Evolutionary conservation across 2,888 invertebrate species (phyloP).

Genomic region (Stenodema calcarata): DNA sequence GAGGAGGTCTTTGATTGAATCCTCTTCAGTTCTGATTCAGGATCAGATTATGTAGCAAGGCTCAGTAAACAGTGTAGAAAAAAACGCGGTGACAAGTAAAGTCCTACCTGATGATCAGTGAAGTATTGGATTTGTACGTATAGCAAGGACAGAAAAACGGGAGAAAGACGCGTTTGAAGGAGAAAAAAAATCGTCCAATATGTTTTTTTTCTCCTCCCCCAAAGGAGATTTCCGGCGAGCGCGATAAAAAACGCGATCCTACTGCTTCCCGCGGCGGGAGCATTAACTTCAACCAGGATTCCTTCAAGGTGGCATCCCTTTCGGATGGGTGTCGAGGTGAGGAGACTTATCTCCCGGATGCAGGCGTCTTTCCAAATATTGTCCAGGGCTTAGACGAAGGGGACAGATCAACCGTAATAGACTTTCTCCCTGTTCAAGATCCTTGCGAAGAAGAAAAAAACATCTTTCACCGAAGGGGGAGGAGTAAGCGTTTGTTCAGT

Average conservation of each 20-base stretch:
- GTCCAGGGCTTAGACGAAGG: slow-evolving; percentile 19
- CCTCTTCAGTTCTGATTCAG: too few species aligned
- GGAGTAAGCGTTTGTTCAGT: neutral
- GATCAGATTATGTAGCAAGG: neutral
- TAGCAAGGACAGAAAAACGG: neutral
- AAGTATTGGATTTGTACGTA: neutral
- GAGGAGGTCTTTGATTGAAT: too few species aligned
- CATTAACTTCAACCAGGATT: neutral
- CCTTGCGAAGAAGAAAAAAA: neutral
- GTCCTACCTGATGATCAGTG: neutral
- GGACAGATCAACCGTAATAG: slow-evolving; percentile 34
- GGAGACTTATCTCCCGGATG: slow-evolving; percentile 17
- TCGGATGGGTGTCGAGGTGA: neutral
- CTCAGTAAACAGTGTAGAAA: neutral
- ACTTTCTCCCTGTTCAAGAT: neutral
- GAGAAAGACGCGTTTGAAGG: neutral
- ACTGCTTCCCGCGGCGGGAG: neutral
- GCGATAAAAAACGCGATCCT: neutral
- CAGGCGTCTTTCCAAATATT: slow-evolving; percentile 28
- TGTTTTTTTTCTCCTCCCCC: neutral
- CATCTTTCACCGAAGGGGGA: neutral
- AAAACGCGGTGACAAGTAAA: neutral
- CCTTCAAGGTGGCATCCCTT: neutral
- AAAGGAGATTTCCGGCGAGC: neutral
- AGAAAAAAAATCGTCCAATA: neutral